Percentiles rank a stretch among this genome's conserved stretches.
Conservation (phyloP, 2,888 invertebrate species). For the Apotomis betuletana region DNA sequence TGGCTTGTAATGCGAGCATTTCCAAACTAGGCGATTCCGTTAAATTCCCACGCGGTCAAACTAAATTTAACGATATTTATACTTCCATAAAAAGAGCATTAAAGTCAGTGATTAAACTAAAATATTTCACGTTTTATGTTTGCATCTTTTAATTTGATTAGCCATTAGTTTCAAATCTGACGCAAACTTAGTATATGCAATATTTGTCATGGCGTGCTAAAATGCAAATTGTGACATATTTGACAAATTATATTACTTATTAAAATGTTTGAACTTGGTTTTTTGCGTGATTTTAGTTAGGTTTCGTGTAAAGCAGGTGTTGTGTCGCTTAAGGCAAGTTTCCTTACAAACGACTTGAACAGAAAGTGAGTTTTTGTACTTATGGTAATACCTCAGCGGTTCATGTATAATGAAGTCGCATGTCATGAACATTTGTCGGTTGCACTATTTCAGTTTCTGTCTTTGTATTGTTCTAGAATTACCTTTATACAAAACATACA, state of each 20-base stretch:
- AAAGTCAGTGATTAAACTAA: slow-evolving; percentile 5
- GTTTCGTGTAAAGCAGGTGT: background rate
- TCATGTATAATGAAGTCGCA: slow-evolving; percentile 78
- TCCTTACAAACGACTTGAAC: slow-evolving; percentile 46
- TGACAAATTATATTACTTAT: background rate
- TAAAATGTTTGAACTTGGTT: background rate
- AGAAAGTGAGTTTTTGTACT: slow-evolving; percentile 53
- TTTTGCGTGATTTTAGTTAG: background rate
- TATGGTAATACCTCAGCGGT: slow-evolving; percentile 74
- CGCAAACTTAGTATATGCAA: too few relatives aligned
- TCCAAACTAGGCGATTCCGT: slow-evolving; percentile 19
- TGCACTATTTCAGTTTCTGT: slow-evolving; percentile 68
- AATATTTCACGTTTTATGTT: background rate
- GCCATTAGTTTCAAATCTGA: slow-evolving; percentile 5
- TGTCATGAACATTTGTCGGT: slow-evolving; percentile 82
- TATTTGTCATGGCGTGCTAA: too few relatives aligned
- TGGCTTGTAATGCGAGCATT: slow-evolving; percentile 17
- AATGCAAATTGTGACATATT: background rate
- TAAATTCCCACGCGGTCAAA: slow-evolving; percentile 34
- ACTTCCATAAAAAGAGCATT: background rate
- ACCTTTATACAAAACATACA: background rate
- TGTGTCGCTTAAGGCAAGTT: slow-evolving; percentile 9
- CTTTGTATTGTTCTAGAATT: background rate
- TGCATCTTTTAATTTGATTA: slow-evolving; percentile 15
- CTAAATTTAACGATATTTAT: slow-evolving; percentile 21